A percentile compares a stretch with the other conserved stretches of the same genome.
phyloP scores from a whole-genome alignment of 2,888 invertebrate species.

The Tenthredo mesomela region DNA sequence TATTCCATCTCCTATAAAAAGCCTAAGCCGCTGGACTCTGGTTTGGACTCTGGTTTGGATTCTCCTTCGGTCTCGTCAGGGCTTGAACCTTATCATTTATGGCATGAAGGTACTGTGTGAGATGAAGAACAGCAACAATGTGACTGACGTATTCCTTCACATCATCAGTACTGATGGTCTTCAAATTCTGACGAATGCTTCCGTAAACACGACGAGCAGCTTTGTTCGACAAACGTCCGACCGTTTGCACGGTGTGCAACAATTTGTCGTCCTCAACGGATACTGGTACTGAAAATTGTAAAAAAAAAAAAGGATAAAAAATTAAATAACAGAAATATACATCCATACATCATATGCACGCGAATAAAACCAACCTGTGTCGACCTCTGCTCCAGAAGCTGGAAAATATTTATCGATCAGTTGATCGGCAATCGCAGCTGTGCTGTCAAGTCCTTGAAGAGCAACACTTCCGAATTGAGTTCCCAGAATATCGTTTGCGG shows the following conservation, averaged over 20 bases:
- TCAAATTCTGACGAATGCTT: constrained; percentile 83
- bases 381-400: constrained; percentile 79
- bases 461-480: constrained; percentile 86
- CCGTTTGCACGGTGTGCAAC: constrained; percentile 86
- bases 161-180: constrained; percentile 71
- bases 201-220: constrained; percentile 86
- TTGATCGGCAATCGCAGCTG: constrained; percentile 85
- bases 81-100: constrained; percentile 62
- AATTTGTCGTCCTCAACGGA: constrained; percentile 83
- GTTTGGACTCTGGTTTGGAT: constrained; percentile 1
- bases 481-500: constrained; percentile 85
- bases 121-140: constrained; percentile 71
- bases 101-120: constrained; percentile 68
- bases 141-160: constrained; percentile 68
- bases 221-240: constrained; percentile 86
- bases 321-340: neutral
- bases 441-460: constrained; percentile 84
- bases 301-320: neutral
- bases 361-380: constrained; percentile 71
- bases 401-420: constrained; percentile 88
- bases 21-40: neutral
- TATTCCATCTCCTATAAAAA: neutral
- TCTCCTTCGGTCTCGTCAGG: constrained; percentile 53
- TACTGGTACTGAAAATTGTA: constrained; percentile 79
- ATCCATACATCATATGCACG: neutral